Percentiles rank a stretch among this genome's conserved stretches.
These are phyloP conservation scores for Epirrhoe alternata DNA, from an alignment of 2,888 invertebrate species.

Conservation along the genomic window DNA sequence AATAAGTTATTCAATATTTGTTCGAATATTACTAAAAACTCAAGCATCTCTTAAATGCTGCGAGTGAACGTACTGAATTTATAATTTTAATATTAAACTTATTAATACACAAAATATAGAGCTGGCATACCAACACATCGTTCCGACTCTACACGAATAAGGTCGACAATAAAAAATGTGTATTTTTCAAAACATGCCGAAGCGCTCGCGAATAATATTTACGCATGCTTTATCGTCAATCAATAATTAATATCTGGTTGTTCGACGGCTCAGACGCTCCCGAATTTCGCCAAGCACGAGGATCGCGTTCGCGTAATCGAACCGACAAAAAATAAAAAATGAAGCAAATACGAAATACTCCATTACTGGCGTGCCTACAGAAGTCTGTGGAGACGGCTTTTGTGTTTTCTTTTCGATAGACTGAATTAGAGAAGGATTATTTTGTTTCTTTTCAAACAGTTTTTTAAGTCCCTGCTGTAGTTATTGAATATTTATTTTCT, in stretches of 20 bases:
- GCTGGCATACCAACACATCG: conserved; percentile 27
- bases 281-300: conserved; percentile 83
- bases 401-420: conserved; percentile 25
- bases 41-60: conserved; percentile 20
- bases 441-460: conserved; percentile 13
- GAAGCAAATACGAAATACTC: conserved; percentile 85
- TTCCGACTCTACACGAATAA: conserved; percentile 32
- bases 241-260: conserved; percentile 83
- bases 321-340: conserved; percentile 83
- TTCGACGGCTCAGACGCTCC: conserved; percentile 81
- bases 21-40: conserved; percentile 20
- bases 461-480: background rate
- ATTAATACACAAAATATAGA: conserved; percentile 23
- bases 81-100: conserved; percentile 24
- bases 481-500: background rate
- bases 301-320: conserved; percentile 85
- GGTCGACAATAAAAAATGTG: conserved; percentile 38
- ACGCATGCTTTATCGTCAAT: conserved; percentile 81
- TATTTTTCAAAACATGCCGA: conserved; percentile 51
- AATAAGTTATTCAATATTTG: background rate
- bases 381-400: conserved; percentile 63
- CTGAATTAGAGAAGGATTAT: conserved; percentile 14
- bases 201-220: conserved; percentile 70
- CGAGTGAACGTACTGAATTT: conserved; percentile 23
- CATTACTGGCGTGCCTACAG: conserved; percentile 71